phyloP scores from a whole-genome alignment of 2,797 vertebrate species.

The Miichthys miiuy region DNA sequence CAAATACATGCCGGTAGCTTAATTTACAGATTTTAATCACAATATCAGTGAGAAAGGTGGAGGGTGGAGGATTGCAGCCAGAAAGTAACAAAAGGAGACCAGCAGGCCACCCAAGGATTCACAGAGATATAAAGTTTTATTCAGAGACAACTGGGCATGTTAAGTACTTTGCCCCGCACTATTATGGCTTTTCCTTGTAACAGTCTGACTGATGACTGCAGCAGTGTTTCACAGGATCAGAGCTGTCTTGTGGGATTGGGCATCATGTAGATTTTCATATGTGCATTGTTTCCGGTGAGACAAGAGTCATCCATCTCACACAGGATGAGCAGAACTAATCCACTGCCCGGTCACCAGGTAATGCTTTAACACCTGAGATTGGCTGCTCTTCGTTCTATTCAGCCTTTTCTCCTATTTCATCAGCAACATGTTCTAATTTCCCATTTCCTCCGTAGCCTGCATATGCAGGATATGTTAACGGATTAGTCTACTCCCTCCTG shows the following conservation, averaged over 20 bases:
- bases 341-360: slow-evolving; percentile 46
- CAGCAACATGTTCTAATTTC: slow-evolving; percentile 55
- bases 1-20: neutral
- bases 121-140: slow-evolving; percentile 26
- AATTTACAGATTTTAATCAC: neutral
- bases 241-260: slow-evolving; percentile 1
- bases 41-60: neutral
- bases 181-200: slow-evolving; percentile 27
- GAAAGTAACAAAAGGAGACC: neutral
- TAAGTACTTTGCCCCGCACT: neutral
- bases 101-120: slow-evolving; percentile 23
- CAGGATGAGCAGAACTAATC: slow-evolving; percentile 44
- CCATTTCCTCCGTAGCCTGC: slow-evolving; percentile 27
- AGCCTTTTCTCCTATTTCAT: slow-evolving; percentile 56
- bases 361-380: slow-evolving; percentile 55
- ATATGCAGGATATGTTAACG: slow-evolving; percentile 49
- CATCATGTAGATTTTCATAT: slow-evolving; percentile 18
- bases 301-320: slow-evolving; percentile 33
- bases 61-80: neutral
- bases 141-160: slow-evolving; percentile 17
- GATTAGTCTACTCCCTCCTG: slow-evolving; percentile 61
- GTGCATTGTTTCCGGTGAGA: slow-evolving; percentile 40
- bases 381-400: slow-evolving; percentile 47
- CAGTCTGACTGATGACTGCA: slow-evolving; percentile 21
- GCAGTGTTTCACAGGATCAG: slow-evolving; percentile 11